Base-by-base conservation (phyloP, 2,797 vertebrate genomes). In the Rhinogobio ventralis region DNA sequence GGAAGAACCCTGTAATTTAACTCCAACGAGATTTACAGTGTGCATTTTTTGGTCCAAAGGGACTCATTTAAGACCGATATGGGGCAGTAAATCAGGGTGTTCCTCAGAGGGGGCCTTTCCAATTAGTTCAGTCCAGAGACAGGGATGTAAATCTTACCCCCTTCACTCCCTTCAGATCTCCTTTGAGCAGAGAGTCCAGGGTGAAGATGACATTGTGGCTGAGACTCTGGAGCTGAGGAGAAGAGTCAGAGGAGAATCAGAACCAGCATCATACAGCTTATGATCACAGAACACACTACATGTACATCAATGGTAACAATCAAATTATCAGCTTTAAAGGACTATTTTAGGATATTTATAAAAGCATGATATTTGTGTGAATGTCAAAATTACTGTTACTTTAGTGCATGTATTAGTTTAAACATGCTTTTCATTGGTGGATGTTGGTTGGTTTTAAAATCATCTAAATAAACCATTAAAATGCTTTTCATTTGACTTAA, bases 161-260 rank as follows among this genome's bases (percentile, higher is more conserved):
- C 93, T 97, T 97, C 82, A 97, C 95, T 88, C 96, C 96, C 90
- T 97, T 97, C 23, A 97, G 92, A 89, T 97, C 96, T 88, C 96
- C 96, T 94, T 97, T 97, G 69, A 97, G 93, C 83, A 97, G 93
- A 71, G 96, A 97, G 93, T 97, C 96, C 96, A 97, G 92, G 60
- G 96, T 96, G 93, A 97, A 97, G 93, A 97, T 96, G 87, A 97
- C 96, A 93, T 97, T 97, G 93, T 97, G 96, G 92, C 95, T 97
- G 92, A 97, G 94, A 46, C 95, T 96, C 90, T 97, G 96, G 87
- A 97, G 95, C 96, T 97, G 85, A 33, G 46, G 72, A 89, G 15
- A 71, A 55, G 68, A 75, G 60, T 53, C 57, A 86, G 45, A 72
- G 19, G 28, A 60, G 13, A 71, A 53, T 57, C 36, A 28, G 30